phyloP scores from a whole-genome alignment of 2,888 invertebrate species.

The Phasia obesa region DNA sequence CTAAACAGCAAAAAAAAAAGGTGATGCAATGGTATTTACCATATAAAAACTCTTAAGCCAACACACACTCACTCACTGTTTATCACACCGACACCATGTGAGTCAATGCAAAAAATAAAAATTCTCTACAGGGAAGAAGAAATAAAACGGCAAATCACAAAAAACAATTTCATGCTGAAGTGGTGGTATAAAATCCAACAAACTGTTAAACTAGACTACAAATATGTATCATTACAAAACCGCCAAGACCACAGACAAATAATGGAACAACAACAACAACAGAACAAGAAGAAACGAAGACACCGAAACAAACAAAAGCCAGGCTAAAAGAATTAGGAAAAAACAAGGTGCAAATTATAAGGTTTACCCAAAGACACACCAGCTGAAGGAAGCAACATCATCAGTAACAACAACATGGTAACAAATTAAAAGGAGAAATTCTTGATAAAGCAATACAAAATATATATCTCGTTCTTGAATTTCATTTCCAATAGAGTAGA shows the following conservation, averaged over 20 bases:
- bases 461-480: conserved; percentile 50
- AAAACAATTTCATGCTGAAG: conserved; percentile 11
- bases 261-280: neutral
- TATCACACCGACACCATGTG: conserved; percentile 3
- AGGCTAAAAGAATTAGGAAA: conserved; percentile 13
- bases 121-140: neutral
- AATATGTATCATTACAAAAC: conserved; percentile 46
- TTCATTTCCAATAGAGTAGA: conserved; percentile 33
- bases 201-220: conserved; percentile 28
- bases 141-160: conserved; percentile 7
- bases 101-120: conserved; percentile 12
- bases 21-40: conserved; percentile 55
- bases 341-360: conserved; percentile 67
- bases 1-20: conserved; percentile 54
- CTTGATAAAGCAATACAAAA: neutral
- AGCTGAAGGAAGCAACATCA: neutral
- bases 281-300: neutral
- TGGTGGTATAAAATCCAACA: conserved; percentile 2
- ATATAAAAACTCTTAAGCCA: conserved; percentile 6
- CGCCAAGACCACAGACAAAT: conserved; percentile 49
- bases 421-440: conserved; percentile 9
- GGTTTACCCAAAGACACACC: conserved; percentile 38
- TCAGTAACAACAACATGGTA: conserved; percentile 3
- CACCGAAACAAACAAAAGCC: conserved; percentile 7
- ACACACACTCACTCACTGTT: neutral